phyloP scores from a whole-genome alignment of 2,888 invertebrate genomes.

The Pristionchus exspectatus region DNA sequence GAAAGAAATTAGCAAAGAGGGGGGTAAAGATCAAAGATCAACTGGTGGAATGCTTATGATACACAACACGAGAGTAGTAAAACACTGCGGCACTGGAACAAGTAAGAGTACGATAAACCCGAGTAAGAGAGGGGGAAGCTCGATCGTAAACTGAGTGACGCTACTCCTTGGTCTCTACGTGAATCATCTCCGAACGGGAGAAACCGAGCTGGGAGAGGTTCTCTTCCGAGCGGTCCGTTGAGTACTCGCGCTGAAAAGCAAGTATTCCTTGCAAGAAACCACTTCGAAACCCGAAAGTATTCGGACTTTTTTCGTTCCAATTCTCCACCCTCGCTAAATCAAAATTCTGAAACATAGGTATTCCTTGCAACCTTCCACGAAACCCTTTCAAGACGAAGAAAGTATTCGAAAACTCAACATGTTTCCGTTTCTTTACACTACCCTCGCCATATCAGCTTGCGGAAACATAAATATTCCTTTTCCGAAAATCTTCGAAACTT shows the following conservation, averaged over 20 bases:
- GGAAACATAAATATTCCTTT: too few relatives aligned
- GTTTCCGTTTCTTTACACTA: too few relatives aligned
- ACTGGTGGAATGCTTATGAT: slow-evolving; percentile 1
- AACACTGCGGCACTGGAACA: neutral
- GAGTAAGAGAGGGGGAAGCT: neutral
- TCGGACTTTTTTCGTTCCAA: too few relatives aligned
- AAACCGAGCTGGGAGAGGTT: slow-evolving; percentile 65
- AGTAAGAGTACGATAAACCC: slow-evolving; percentile 25
- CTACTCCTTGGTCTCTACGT: slow-evolving; percentile 64
- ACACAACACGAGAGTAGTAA: neutral
- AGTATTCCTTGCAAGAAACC: too few relatives aligned
- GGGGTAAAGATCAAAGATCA: neutral
- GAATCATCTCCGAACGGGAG: slow-evolving; percentile 66
- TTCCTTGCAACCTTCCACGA: too few relatives aligned
- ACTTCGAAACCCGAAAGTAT: too few relatives aligned
- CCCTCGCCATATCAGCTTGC: too few relatives aligned
- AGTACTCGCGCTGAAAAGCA: slow-evolving; percentile 61
- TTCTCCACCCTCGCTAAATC: too few relatives aligned
- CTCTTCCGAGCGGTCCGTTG: slow-evolving; percentile 54
- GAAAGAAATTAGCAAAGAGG: neutral
- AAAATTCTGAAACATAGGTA: too few relatives aligned
- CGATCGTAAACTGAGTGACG: neutral
- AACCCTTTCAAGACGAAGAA: too few relatives aligned
- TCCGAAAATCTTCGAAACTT: too few relatives aligned
- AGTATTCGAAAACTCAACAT: too few relatives aligned